Conservation (phyloP, 2,797 vertebrate genomes). For the Dermochelys coriacea region DNA sequence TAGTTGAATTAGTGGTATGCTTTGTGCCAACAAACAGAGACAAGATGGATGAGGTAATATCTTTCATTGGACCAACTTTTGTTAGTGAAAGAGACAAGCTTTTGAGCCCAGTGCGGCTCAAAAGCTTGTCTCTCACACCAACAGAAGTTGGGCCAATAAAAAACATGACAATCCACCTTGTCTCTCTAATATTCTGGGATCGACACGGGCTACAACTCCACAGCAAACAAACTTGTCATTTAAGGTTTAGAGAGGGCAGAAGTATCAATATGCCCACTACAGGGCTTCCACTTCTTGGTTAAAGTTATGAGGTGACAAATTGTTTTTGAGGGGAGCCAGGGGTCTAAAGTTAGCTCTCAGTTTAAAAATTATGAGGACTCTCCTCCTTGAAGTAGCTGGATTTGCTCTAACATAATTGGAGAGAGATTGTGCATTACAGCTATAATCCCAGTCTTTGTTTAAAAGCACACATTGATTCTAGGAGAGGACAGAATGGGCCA, state of each 20-base stretch:
- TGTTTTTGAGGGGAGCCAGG: neutral
- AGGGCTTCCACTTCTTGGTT: fast-evolving
- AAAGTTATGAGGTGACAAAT: neutral
- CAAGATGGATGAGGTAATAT: no score
- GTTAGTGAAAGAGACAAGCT: neutral
- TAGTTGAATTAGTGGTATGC: neutral
- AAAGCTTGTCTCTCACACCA: neutral
- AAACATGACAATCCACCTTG: neutral
- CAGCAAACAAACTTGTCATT: neutral
- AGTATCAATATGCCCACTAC: neutral
- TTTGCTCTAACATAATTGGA: neutral
- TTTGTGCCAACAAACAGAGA: no score
- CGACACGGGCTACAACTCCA: neutral
- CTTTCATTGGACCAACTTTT: neutral
- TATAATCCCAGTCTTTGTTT: neutral
- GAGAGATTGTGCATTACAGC: neutral
- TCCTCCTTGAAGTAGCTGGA: neutral
- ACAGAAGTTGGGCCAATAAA: neutral
- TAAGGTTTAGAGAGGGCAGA: neutral
- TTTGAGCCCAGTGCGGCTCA: neutral
- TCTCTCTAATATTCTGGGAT: neutral
- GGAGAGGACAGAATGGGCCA: neutral
- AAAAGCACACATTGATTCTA: neutral
- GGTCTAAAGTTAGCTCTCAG: neutral
- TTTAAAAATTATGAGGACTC: neutral